phyloP scores from a whole-genome alignment of 2,113 vertebrate species.

The Erythrocercus mccallii region DNA sequence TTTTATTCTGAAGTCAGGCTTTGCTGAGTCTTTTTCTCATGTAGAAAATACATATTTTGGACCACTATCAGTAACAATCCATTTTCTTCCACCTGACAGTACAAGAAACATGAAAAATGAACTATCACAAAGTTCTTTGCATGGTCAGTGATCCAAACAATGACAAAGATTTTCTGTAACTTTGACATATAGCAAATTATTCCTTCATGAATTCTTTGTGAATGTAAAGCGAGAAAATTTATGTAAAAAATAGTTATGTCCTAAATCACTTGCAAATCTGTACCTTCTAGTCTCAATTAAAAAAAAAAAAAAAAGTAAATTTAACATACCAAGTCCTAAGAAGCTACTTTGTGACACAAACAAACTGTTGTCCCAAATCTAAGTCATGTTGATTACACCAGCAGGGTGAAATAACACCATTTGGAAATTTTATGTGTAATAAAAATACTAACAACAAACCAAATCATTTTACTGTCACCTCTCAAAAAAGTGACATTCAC shows the following conservation, averaged over 20 bases:
- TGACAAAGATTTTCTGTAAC: not conserved
- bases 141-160: not conserved
- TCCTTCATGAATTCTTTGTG: not conserved
- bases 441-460: not conserved
- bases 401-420: not conserved
- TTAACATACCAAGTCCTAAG: not conserved
- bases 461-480: not conserved
- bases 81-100: not conserved
- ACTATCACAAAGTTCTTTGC: not conserved
- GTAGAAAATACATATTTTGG: not conserved
- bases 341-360: not conserved
- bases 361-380: not conserved
- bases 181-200: not conserved
- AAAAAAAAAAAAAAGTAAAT: not conserved
- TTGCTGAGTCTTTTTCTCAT: not conserved
- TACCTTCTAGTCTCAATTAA: not conserved
- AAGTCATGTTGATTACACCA: not conserved
- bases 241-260: not conserved
- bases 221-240: not conserved
- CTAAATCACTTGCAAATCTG: not conserved
- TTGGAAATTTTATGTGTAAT: not conserved
- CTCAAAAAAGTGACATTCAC: not conserved
- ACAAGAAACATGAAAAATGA: not conserved
- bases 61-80: not conserved
- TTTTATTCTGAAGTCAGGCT: not conserved